phyloP scores from a whole-genome alignment of 2,797 vertebrate genomes.

The Lagodon rhomboides region DNA sequence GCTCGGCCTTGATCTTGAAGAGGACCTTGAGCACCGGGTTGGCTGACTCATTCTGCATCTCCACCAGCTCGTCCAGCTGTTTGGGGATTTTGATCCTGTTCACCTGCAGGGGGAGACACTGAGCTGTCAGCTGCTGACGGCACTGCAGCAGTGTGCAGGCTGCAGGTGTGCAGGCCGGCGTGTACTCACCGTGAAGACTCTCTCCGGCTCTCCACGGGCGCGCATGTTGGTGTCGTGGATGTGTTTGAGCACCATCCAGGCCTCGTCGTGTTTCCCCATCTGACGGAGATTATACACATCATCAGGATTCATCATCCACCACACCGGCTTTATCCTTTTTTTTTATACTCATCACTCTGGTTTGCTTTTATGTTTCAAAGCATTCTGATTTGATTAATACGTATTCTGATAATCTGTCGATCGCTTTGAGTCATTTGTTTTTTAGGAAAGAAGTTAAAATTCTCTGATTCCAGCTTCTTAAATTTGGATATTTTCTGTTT shows the following conservation, averaged over 20 bases:
- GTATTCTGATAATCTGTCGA: background rate
- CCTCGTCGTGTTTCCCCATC: slow-evolving; percentile 96
- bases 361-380: background rate
- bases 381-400: background rate
- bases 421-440: no score
- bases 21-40: slow-evolving; percentile 91
- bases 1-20: slow-evolving; percentile 90
- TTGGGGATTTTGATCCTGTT: slow-evolving; percentile 97
- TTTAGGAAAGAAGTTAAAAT: no score
- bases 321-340: background rate
- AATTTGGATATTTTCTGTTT: no score
- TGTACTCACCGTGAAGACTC: slow-evolving; percentile 95
- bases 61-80: slow-evolving; percentile 95
- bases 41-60: slow-evolving; percentile 93
- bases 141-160: slow-evolving; percentile 10
- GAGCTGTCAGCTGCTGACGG: slow-evolving; percentile 40
- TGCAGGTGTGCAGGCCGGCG: fast-evolving
- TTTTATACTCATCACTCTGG: background rate
- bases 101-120: slow-evolving; percentile 88
- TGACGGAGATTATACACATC: slow-evolving; percentile 53
- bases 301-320: background rate
- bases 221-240: slow-evolving; percentile 99
- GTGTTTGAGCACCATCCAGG: slow-evolving; percentile 99
- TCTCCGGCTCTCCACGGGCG: slow-evolving; percentile 95
- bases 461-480: no score